Evolutionary conservation across 2,113 vertebrate species (phyloP).

Genomic region (Cepphus grylle): DNA sequence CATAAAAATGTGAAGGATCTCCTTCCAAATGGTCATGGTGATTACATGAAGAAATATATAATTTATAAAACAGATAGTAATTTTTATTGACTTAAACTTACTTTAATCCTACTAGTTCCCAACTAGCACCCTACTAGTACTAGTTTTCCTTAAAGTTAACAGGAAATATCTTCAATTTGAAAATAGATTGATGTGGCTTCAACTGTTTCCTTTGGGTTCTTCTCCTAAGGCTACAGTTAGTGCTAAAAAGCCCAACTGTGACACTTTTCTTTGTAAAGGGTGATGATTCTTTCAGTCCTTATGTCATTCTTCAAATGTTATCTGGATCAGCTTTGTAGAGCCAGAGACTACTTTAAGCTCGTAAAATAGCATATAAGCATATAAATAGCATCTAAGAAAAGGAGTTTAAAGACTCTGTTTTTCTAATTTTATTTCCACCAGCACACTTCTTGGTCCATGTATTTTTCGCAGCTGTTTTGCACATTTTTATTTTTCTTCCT

Average conservation of each 20-base stretch:
- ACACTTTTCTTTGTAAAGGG: not conserved
- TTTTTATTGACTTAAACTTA: not conserved
- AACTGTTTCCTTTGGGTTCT: not conserved
- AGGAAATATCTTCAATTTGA: not conserved
- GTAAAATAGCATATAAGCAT: not conserved
- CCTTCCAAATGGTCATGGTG: not conserved
- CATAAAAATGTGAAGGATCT: not conserved
- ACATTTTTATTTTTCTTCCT: not conserved
- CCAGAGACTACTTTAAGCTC: not conserved
- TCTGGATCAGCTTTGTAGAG: not conserved
- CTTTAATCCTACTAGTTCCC: not conserved
- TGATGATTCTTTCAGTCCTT: not conserved
- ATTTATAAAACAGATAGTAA: not conserved
- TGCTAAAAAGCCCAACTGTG: not conserved
- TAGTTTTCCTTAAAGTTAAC: not conserved
- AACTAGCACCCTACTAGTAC: not conserved
- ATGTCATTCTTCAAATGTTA: not conserved
- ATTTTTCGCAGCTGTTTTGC: not conserved
- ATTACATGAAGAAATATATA: not conserved
- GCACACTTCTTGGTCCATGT: not conserved
- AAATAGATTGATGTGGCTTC: not conserved
- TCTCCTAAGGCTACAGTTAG: not conserved
- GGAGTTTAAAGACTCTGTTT: rapidly evolving
- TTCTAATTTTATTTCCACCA: not conserved
- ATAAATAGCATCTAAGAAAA: not conserved